These are phyloP conservation scores for Archaeoteleia sp. DNA, from an alignment of 2,888 invertebrate species.

Conservation along the genomic window DNA sequence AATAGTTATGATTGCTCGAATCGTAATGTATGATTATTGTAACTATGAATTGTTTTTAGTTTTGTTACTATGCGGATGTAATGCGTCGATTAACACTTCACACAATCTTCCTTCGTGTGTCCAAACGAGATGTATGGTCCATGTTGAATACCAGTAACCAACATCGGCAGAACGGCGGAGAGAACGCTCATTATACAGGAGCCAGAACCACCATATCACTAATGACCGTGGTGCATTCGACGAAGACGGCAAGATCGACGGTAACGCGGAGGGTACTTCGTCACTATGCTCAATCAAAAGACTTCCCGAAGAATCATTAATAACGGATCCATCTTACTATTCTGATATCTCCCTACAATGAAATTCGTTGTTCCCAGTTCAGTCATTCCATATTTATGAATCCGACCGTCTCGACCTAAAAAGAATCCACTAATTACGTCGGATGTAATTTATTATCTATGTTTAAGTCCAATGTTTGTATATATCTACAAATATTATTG, in stretches of 20 bases:
- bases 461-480: no score
- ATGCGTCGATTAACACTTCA: no score
- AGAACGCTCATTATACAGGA: constrained; percentile 66
- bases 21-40: no score
- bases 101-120: no score
- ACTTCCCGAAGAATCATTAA: constrained; percentile 55
- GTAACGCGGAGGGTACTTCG: constrained; percentile 57
- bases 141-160: neutral
- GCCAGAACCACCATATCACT: constrained; percentile 59
- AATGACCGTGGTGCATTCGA: constrained; percentile 56
- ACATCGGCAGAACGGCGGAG: constrained; percentile 15
- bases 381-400: constrained; percentile 4
- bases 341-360: constrained; percentile 17
- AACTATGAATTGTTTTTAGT: no score
- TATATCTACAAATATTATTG: no score
- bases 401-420: neutral
- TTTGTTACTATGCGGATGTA: no score
- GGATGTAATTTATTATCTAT: no score
- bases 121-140: neutral
- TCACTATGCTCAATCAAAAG: constrained; percentile 44
- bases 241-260: constrained; percentile 57
- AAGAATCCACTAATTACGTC: constrained; percentile 1
- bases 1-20: no score
- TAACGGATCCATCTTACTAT: constrained; percentile 53
- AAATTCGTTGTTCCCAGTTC: constrained; percentile 7